These are phyloP conservation scores for Pinctada fucata DNA, from an alignment of 2,888 invertebrate species.

Conservation along the genomic window DNA sequence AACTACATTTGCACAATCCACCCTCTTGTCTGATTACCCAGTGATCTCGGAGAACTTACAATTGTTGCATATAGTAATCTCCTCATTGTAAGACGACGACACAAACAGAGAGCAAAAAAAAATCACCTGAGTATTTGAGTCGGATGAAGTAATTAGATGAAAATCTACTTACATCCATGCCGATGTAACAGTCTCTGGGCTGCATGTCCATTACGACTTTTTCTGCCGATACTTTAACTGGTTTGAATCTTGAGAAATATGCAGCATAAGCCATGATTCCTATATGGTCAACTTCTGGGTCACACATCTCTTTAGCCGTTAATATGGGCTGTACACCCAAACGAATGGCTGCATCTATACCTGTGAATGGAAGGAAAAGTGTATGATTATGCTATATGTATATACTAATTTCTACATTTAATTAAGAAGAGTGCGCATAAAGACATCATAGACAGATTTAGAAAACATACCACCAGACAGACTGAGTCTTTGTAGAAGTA, in stretches of 20 bases:
- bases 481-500: too few relatives aligned
- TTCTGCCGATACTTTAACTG: constrained; percentile 56
- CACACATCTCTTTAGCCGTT: constrained; percentile 95
- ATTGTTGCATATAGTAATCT: too few relatives aligned
- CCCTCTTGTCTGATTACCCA: too few relatives aligned
- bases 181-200: constrained; percentile 59
- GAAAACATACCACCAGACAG: not conserved
- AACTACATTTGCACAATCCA: too few relatives aligned
- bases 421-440: not conserved
- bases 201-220: constrained; percentile 58
- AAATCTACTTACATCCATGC: constrained; percentile 55
- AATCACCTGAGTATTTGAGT: too few relatives aligned
- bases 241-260: constrained; percentile 85
- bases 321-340: constrained; percentile 92
- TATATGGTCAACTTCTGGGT: constrained; percentile 95
- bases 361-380: constrained; percentile 71
- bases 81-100: too few relatives aligned
- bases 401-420: not conserved
- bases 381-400: not conserved
- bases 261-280: constrained; percentile 99
- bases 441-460: not conserved
- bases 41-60: too few relatives aligned
- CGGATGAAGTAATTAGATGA: too few relatives aligned
- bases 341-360: constrained; percentile 81
- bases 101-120: too few relatives aligned